Evolutionary conservation across 2,888 invertebrate species (phyloP).

Genomic region (Drosophila anceps): DNA sequence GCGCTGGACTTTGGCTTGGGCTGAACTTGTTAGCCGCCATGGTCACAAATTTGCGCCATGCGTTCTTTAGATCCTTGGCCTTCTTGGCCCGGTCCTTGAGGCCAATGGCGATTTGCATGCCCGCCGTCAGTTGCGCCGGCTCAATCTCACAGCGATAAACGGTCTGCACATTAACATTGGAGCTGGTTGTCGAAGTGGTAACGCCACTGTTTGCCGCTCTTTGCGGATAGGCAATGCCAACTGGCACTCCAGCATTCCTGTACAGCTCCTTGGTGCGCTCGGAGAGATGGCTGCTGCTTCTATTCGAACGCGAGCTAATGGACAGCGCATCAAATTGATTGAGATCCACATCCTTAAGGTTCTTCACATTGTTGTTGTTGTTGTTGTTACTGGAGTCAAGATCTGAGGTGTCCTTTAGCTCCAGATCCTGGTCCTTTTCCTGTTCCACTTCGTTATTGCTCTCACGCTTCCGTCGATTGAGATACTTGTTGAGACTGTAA

Average conservation of each 20-base stretch:
- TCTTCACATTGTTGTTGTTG: slow-evolving; percentile 64
- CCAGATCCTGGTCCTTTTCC: slow-evolving; percentile 16
- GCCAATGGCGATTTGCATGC: slow-evolving; percentile 85
- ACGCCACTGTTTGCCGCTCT: slow-evolving; percentile 68
- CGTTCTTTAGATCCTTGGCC: slow-evolving; percentile 85
- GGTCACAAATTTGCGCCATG: slow-evolving; percentile 85
- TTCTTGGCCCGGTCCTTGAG: slow-evolving; percentile 85
- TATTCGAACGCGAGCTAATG: slow-evolving; percentile 83
- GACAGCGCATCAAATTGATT: slow-evolving; percentile 84
- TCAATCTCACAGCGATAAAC: slow-evolving; percentile 85
- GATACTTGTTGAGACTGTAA: slow-evolving; percentile 84
- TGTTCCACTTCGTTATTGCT: slow-evolving; percentile 41
- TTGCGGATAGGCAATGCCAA: slow-evolving; percentile 84
- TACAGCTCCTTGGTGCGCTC: slow-evolving; percentile 85
- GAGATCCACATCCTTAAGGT: slow-evolving; percentile 72
- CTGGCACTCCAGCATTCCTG: slow-evolving; percentile 83
- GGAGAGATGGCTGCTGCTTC: slow-evolving; percentile 83
- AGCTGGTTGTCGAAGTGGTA: slow-evolving; percentile 53
- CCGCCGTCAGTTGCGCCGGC: slow-evolving; percentile 83
- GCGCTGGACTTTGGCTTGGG: slow-evolving; percentile 84
- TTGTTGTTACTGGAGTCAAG: slow-evolving; percentile 40
- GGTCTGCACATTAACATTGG: slow-evolving; percentile 76
- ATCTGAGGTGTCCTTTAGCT: slow-evolving; percentile 39
- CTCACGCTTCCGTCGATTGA: slow-evolving; percentile 75
- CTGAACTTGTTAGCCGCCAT: slow-evolving; percentile 85